Percentiles rank a stretch among this genome's conserved stretches.
Conservation (phyloP, 2,888 invertebrate species). For the Caenorhabditis becei region DNA sequence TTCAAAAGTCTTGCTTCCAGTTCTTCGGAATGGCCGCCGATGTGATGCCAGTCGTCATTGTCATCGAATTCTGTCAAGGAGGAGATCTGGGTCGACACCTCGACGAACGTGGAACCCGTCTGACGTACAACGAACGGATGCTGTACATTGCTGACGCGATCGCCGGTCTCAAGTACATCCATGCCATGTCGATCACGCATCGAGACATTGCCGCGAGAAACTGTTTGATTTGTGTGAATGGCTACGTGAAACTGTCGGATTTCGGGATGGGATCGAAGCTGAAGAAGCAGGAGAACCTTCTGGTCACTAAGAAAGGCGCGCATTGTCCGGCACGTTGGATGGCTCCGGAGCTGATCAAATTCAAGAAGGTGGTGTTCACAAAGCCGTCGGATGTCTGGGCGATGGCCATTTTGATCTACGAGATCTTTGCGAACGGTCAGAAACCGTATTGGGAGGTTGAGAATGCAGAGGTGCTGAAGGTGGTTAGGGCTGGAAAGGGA, state of each 20-base stretch:
- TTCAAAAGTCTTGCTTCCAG: too few species aligned
- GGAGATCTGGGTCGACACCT: slow-evolving; percentile 69
- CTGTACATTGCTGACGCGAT: slow-evolving; percentile 83
- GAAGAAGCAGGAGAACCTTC: slow-evolving; percentile 22
- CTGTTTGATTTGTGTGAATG: slow-evolving; percentile 84
- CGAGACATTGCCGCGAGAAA: slow-evolving; percentile 91
- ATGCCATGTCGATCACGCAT: slow-evolving; percentile 90
- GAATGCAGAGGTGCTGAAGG: neutral
- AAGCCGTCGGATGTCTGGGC: slow-evolving; percentile 72
- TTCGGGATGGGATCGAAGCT: slow-evolving; percentile 65
- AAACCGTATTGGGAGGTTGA: slow-evolving; percentile 11
- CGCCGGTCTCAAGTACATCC: slow-evolving; percentile 89
- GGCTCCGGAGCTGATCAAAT: slow-evolving; percentile 72
- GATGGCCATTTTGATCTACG: slow-evolving; percentile 68
- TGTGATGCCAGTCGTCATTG: slow-evolving; percentile 97
- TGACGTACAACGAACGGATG: slow-evolving; percentile 49
- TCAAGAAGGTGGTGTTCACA: slow-evolving; percentile 50
- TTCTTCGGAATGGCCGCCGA: slow-evolving; percentile 97
- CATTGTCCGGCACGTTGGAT: slow-evolving; percentile 71
- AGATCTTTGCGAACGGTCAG: slow-evolving; percentile 54
- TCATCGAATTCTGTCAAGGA: slow-evolving; percentile 92
- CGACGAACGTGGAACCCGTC: slow-evolving; percentile 22
- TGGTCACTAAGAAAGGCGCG: slow-evolving; percentile 4
- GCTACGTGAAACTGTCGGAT: slow-evolving; percentile 66
- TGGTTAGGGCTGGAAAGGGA: slow-evolving; percentile 8